These are phyloP conservation scores for Amblyteles armatorius DNA, from an alignment of 2,888 invertebrate species.

Conservation along the genomic window DNA sequence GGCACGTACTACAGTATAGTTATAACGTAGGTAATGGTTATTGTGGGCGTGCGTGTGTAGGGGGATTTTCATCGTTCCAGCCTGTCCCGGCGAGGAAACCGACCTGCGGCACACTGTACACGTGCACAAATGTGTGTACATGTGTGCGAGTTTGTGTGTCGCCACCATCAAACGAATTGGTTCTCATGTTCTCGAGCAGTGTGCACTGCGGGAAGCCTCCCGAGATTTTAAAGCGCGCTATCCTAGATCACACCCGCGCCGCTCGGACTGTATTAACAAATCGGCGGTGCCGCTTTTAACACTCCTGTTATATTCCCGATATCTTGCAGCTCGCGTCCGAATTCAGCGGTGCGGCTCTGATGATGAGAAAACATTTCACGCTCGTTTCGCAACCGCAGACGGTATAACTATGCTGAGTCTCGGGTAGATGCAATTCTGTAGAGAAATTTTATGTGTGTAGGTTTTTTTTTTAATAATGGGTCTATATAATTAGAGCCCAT, in stretches of 20 bases:
- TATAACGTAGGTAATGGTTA: conserved; percentile 57
- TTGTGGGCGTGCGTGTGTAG: conserved; percentile 50
- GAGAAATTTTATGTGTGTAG: neutral
- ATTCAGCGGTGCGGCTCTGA: neutral
- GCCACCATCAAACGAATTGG: conserved; percentile 59
- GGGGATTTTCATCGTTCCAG: conserved; percentile 49
- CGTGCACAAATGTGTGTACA: neutral
- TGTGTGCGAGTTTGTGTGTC: neutral
- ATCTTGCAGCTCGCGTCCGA: conserved; percentile 4
- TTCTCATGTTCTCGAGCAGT: conserved; percentile 44
- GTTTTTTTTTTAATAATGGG: neutral
- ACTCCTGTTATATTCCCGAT: conserved; percentile 28
- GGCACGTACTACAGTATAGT: conserved; percentile 37
- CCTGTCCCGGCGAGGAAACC: conserved; percentile 1
- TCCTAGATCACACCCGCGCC: conserved; percentile 35
- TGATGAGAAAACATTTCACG: conserved; percentile 46
- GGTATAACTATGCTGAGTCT: conserved; percentile 20
- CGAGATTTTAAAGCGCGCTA: conserved; percentile 28
- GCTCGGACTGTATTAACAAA: conserved; percentile 53
- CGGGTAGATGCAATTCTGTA: conserved; percentile 11
- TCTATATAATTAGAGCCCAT: neutral
- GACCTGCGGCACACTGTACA: neutral
- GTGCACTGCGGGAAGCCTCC: conserved; percentile 12
- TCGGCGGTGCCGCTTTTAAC: conserved; percentile 45
- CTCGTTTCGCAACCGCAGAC: conserved; percentile 29